These are phyloP conservation scores for Leptura quadrifasciata DNA, from an alignment of 2,888 invertebrate genomes.

Conservation along the genomic window DNA sequence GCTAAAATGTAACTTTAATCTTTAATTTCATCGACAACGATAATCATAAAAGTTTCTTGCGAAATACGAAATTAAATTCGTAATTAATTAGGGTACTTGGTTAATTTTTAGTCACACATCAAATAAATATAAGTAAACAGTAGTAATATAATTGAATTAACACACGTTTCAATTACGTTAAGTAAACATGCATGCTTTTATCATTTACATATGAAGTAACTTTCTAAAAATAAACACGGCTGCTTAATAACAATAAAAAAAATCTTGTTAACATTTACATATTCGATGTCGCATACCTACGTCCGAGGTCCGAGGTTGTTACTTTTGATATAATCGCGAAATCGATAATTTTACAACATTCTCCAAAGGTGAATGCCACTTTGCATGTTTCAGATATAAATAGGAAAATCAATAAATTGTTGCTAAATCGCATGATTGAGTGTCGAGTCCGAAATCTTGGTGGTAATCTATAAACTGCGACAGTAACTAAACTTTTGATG, in stretches of 20 bases:
- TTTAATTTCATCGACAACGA: too few relatives aligned
- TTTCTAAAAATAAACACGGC: constrained; percentile 58
- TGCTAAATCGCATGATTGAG: constrained; percentile 1
- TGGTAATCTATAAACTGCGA: not conserved
- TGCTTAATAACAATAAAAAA: constrained; percentile 41
- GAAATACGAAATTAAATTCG: not conserved
- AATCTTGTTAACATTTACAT: constrained; percentile 36
- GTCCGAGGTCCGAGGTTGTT: constrained; percentile 3
- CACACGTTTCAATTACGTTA: constrained; percentile 37
- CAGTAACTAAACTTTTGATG: not conserved
- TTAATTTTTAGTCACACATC: not conserved
- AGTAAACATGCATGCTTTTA: constrained; percentile 38
- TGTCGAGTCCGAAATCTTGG: too few relatives aligned
- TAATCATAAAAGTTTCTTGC: not conserved
- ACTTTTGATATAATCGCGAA: constrained; percentile 30
- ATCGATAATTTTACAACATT: constrained; percentile 51
- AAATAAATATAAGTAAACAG: not conserved
- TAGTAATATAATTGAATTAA: constrained; percentile 36
- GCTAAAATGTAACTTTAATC: too few relatives aligned
- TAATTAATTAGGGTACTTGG: not conserved
- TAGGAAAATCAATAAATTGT: constrained; percentile 15
- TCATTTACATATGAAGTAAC: constrained; percentile 51
- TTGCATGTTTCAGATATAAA: constrained; percentile 16
- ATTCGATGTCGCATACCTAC: constrained; percentile 22
- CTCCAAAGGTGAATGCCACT: constrained; percentile 51